phyloP scores from a whole-genome alignment of 1,140 invertebrate species.

The Orchestia grillus region DNA sequence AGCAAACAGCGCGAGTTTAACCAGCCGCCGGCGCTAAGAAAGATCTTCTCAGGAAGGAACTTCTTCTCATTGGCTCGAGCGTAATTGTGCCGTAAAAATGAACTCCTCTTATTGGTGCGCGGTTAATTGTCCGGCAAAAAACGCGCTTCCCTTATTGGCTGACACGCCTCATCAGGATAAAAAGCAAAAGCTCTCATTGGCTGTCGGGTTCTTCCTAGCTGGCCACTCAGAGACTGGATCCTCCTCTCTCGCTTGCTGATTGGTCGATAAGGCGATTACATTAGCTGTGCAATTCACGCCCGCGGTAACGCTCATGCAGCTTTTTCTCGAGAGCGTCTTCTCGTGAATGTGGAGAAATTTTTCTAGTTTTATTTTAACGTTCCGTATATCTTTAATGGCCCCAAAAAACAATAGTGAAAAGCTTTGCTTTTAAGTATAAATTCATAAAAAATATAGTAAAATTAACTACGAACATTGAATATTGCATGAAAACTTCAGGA shows the following conservation, averaged over 20 bases:
- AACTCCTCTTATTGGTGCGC: neutral
- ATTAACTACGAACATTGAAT: no score
- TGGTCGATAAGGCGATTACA: neutral
- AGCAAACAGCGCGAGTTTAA: constrained; percentile 25
- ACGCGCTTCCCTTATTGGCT: neutral
- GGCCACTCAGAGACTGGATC: constrained; percentile 24
- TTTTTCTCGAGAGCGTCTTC: neutral
- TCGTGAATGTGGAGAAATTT: neutral
- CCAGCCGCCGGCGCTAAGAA: constrained; percentile 12
- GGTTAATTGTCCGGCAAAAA: constrained; percentile 1
- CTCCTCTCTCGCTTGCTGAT: neutral
- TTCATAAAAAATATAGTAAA: no score
- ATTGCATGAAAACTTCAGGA: no score
- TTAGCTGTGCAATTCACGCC: neutral
- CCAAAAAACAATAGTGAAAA: no score
- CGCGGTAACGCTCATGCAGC: neutral
- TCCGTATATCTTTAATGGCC: neutral
- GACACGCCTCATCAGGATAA: neutral
- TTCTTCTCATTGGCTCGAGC: constrained; percentile 32
- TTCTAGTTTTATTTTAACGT: neutral
- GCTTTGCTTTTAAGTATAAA: no score
- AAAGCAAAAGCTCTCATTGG: neutral
- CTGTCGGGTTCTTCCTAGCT: neutral
- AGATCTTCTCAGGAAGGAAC: constrained; percentile 24
- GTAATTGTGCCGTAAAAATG: constrained; percentile 11